These are phyloP conservation scores for Blomia tropicalis DNA, from an alignment of 2,888 invertebrate species.

Conservation along the genomic window DNA sequence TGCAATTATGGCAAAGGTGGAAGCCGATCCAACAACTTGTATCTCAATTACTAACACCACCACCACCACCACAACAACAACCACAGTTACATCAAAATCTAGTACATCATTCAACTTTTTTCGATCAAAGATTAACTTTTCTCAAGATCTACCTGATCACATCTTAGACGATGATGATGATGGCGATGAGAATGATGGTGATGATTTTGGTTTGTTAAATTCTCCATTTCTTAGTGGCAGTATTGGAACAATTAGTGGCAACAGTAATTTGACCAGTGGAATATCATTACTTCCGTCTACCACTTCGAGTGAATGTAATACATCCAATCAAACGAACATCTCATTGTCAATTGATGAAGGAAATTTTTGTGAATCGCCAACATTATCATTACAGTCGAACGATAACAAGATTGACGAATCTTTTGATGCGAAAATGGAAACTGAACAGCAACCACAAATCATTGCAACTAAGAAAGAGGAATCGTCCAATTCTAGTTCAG, in stretches of 20 bases:
- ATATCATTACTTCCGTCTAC: no score
- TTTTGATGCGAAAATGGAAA: no score
- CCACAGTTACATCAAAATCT: not conserved
- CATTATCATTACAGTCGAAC: no score
- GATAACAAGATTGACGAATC: no score
- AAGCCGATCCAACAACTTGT: not conserved
- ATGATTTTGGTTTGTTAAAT: not conserved
- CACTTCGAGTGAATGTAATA: no score
- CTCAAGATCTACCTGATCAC: constrained; percentile 11
- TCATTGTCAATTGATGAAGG: no score
- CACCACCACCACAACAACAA: not conserved
- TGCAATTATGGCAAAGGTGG: not conserved
- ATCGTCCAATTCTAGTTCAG: no score
- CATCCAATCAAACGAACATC: no score
- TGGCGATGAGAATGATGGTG: constrained; percentile 9
- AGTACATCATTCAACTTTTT: not conserved
- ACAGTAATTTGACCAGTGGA: not conserved
- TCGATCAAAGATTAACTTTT: not conserved
- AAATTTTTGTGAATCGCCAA: no score
- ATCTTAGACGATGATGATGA: constrained; percentile 8
- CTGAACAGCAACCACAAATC: no score
- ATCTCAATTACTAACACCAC: not conserved
- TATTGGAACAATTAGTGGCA: not conserved
- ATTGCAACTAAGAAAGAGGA: no score
- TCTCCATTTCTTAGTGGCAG: not conserved